Conservation (phyloP, 2,888 invertebrate species). For the Brachyopa scutellaris region DNA sequence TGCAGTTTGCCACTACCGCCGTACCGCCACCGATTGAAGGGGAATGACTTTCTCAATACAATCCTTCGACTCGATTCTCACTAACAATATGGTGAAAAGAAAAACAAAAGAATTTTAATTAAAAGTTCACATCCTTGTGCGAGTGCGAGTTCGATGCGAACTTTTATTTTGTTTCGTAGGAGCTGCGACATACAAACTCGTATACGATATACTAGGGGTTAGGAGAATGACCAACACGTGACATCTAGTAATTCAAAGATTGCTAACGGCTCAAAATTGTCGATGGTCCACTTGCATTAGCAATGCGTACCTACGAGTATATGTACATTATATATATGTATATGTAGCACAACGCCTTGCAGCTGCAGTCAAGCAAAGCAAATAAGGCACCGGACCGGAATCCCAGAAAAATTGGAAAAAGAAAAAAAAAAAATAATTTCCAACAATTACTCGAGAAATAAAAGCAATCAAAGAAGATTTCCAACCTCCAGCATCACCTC, state of each 20-base stretch:
- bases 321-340: not conserved
- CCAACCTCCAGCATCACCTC: slow-evolving; percentile 5
- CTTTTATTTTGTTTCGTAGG: slow-evolving; percentile 34
- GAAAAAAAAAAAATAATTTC: slow-evolving; percentile 51
- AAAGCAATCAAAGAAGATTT: slow-evolving; percentile 62
- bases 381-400: slow-evolving; percentile 25
- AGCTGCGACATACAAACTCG: not conserved
- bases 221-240: slow-evolving; percentile 43
- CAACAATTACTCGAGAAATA: slow-evolving; percentile 62
- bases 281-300: slow-evolving; percentile 38
- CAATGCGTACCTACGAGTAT: slow-evolving; percentile 12
- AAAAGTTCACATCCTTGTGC: slow-evolving; percentile 58
- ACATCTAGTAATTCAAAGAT: slow-evolving; percentile 67
- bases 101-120: slow-evolving; percentile 71
- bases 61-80: slow-evolving; percentile 1
- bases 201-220: not conserved
- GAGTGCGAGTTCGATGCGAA: too few species aligned
- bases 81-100: slow-evolving; percentile 35
- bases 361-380: slow-evolving; percentile 26
- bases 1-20: not conserved
- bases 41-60: slow-evolving; percentile 47
- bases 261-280: slow-evolving; percentile 58
- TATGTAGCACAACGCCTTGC: not conserved
- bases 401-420: slow-evolving; percentile 3
- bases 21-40: not conserved